Evolutionary conservation across 2,113 vertebrate genomes (phyloP).

Genomic region (Chinchilla lanigera): DNA sequence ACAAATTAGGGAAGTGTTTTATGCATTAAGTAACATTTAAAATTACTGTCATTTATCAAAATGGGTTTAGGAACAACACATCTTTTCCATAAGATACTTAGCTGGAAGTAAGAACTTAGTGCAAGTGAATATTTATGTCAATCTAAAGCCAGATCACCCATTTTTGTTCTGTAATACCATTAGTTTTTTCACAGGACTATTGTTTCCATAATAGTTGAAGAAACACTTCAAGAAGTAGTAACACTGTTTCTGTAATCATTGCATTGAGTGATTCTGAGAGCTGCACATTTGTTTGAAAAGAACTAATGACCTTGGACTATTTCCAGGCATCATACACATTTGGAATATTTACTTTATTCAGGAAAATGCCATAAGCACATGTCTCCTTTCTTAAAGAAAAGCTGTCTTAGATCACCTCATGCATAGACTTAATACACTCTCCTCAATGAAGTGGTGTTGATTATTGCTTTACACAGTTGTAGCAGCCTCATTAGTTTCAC

Average conservation of each 20-base stretch:
- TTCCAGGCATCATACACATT: conserved; percentile 65
- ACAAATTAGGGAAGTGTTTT: neutral
- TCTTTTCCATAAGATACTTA: neutral
- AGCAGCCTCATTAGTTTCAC: conserved; percentile 85
- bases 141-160: neutral
- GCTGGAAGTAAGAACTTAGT: neutral
- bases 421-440: conserved; percentile 76
- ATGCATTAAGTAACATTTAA: conserved; percentile 56
- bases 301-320: conserved; percentile 69
- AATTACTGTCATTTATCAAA: conserved; percentile 33
- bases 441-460: conserved; percentile 79
- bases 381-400: conserved; percentile 72
- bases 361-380: conserved; percentile 69
- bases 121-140: conserved; percentile 8
- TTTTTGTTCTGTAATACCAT: conserved; percentile 63
- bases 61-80: conserved; percentile 59
- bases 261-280: conserved; percentile 60
- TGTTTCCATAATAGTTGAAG: conserved; percentile 70
- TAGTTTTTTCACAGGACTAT: conserved; percentile 62
- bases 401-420: conserved; percentile 73
- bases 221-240: conserved; percentile 71
- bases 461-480: conserved; percentile 83
- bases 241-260: conserved; percentile 70
- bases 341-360: conserved; percentile 80
- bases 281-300: conserved; percentile 73